phyloP scores from a whole-genome alignment of 2,797 vertebrate species.

The Spizella passerina region DNA sequence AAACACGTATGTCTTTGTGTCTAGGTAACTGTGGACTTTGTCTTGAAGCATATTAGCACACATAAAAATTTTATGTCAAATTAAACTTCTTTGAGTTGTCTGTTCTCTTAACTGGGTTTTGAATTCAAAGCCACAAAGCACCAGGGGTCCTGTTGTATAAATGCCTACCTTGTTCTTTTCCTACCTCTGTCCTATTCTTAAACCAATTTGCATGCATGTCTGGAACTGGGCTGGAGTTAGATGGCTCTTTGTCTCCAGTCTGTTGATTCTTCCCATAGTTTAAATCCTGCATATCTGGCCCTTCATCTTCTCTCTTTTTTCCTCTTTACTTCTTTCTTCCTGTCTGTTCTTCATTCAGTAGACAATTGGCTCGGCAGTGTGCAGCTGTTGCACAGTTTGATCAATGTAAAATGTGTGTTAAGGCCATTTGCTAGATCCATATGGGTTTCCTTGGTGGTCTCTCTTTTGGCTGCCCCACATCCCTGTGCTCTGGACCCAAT shows the following conservation, averaged over 20 bases:
- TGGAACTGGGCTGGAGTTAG: background rate
- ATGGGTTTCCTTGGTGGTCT: background rate
- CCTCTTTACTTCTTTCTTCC: background rate
- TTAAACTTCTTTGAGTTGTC: background rate
- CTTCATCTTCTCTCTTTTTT: background rate
- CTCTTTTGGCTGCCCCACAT: background rate
- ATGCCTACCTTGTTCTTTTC: background rate
- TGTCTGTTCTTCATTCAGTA: background rate
- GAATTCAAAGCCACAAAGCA: background rate
- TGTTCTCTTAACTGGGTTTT: background rate
- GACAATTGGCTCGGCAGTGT: background rate
- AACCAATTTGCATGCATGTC: rapidly evolving
- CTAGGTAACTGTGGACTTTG: background rate
- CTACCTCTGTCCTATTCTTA: background rate
- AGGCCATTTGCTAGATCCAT: background rate
- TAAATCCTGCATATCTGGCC: background rate
- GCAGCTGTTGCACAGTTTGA: background rate
- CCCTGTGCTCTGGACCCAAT: background rate
- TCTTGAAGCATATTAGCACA: background rate
- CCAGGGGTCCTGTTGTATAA: background rate
- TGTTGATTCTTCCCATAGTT: background rate
- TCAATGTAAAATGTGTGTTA: background rate
- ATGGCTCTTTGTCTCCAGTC: background rate
- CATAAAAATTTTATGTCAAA: background rate
- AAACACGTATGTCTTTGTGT: background rate